phyloP scores from a whole-genome alignment of 2,888 invertebrate genomes.

The Hemithea aestivaria region DNA sequence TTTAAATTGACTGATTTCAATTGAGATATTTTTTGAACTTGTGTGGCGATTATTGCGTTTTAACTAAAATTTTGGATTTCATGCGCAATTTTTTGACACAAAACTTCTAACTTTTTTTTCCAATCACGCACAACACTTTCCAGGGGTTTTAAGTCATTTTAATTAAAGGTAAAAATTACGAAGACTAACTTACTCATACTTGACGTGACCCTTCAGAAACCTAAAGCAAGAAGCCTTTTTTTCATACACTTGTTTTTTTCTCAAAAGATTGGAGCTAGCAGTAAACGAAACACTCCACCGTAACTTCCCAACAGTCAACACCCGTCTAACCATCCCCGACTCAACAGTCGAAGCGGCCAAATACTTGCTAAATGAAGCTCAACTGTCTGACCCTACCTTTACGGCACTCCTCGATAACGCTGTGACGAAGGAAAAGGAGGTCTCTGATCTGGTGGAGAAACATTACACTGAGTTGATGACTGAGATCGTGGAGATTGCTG shows the following conservation, averaged over 20 bases:
- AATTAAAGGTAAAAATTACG: too few species aligned
- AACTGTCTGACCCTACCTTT: slow-evolving; percentile 46
- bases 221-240: too few species aligned
- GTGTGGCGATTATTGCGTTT: too few species aligned
- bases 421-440: slow-evolving; percentile 49
- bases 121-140: too few species aligned
- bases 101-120: too few species aligned
- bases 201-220: too few species aligned
- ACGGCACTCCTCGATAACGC: slow-evolving; percentile 40
- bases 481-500: slow-evolving; percentile 73
- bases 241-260: not conserved
- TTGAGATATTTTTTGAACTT: too few species aligned
- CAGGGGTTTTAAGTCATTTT: too few species aligned
- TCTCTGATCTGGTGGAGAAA: slow-evolving; percentile 65
- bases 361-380: slow-evolving; percentile 58
- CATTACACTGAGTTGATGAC: slow-evolving; percentile 78
- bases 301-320: slow-evolving; percentile 81
- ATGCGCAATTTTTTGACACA: too few species aligned
- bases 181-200: too few species aligned
- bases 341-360: slow-evolving; percentile 70
- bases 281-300: slow-evolving; percentile 77
- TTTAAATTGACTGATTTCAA: too few species aligned
- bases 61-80: too few species aligned
- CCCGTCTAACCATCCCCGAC: slow-evolving; percentile 76
- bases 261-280: slow-evolving; percentile 74